Conservation (phyloP, 2,888 invertebrate species). For the Caradrina kadenii region DNA sequence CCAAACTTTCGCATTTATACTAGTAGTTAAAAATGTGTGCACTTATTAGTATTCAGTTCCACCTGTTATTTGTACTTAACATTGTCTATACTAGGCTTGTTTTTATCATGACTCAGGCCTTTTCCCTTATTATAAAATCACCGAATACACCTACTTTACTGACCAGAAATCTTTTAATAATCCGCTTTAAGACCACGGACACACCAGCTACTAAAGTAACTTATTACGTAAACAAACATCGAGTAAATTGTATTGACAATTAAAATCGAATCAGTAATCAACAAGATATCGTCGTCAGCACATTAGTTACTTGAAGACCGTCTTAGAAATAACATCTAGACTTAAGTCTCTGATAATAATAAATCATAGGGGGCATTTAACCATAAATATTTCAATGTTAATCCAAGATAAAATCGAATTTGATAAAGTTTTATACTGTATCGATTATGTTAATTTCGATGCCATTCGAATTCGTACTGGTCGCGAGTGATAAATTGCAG, state of each 20-base stretch:
- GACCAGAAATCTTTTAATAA: too few species aligned
- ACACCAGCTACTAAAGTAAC: background rate
- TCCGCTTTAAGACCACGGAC: too few species aligned
- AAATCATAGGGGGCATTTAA: conserved; percentile 37
- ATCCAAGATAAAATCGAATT: conserved; percentile 55
- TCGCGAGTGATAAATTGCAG: conserved; percentile 42
- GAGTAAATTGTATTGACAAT: conserved; percentile 51
- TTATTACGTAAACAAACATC: conserved; percentile 16
- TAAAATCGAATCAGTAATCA: conserved; percentile 55
- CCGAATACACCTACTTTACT: too few species aligned
- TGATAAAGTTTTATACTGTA: conserved; percentile 35
- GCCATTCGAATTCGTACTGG: conserved; percentile 31
- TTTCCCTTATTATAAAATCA: too few species aligned
- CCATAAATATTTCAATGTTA: conserved; percentile 48
- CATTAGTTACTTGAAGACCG: conserved; percentile 36
- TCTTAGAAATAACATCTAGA: conserved; percentile 25
- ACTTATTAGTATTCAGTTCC: too few species aligned
- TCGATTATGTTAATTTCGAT: conserved; percentile 44
- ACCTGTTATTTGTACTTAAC: too few species aligned
- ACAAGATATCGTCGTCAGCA: conserved; percentile 21
- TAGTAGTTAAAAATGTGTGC: too few species aligned
- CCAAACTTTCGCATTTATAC: too few species aligned
- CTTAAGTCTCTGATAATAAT: conserved; percentile 9
- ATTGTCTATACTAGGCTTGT: too few species aligned
- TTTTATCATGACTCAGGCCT: too few species aligned